Conservation (phyloP, 2,797 vertebrate genomes). For the Perdix hodgsoniae region DNA sequence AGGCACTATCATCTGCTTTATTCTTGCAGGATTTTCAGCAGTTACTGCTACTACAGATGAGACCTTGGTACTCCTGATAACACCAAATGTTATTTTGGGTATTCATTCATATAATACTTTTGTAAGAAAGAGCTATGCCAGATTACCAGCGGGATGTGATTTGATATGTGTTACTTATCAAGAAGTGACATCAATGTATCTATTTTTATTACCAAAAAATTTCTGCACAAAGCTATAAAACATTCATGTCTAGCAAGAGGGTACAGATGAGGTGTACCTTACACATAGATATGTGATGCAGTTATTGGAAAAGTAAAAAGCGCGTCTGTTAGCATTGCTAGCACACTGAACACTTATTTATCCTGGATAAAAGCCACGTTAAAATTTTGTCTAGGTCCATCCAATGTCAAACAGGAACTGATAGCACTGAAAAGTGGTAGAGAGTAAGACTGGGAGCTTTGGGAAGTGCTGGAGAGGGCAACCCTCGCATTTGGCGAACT, state of each 20-base stretch:
- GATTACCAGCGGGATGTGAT: constrained; percentile 62
- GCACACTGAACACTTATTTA: background rate
- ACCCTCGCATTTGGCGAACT: background rate
- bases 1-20: background rate
- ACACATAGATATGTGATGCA: background rate
- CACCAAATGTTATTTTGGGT: constrained; percentile 77
- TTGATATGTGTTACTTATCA: constrained; percentile 68
- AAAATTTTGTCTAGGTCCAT: background rate
- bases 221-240: constrained; percentile 64
- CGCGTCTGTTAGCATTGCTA: background rate
- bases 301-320: constrained; percentile 33
- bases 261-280: constrained; percentile 16
- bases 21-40: constrained; percentile 54
- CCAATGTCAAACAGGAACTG: background rate
- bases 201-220: constrained; percentile 75
- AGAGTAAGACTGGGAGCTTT: background rate
- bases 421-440: background rate
- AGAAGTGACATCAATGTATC: constrained; percentile 68
- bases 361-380: background rate
- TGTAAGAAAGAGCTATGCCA: constrained; percentile 69
- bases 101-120: constrained; percentile 71
- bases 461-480: background rate
- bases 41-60: constrained; percentile 72
- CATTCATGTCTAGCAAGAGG: constrained; percentile 3
- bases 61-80: constrained; percentile 56